These are phyloP conservation scores for Stegastes partitus DNA, from an alignment of 2,113 vertebrate genomes.

Conservation along the genomic window DNA sequence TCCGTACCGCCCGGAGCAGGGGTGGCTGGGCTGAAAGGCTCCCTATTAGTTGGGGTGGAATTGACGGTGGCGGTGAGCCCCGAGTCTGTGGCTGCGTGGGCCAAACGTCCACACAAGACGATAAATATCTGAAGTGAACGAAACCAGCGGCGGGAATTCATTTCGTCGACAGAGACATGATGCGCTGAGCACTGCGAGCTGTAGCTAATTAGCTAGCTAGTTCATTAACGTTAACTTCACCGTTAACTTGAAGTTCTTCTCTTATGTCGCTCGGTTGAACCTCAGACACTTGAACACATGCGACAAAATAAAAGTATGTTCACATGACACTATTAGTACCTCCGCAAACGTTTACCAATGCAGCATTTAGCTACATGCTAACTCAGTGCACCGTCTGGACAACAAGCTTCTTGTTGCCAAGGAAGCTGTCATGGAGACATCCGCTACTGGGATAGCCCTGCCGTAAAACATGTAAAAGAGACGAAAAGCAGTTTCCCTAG, in stretches of 20 bases:
- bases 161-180: slow-evolving; percentile 28
- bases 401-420: slow-evolving; percentile 63
- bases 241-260: background rate
- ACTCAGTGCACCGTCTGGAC: background rate
- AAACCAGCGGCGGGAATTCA: slow-evolving; percentile 45
- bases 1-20: slow-evolving; percentile 30
- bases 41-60: background rate
- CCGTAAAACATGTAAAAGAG: slow-evolving; percentile 56
- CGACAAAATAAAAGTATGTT: background rate
- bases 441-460: slow-evolving; percentile 43
- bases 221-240: background rate
- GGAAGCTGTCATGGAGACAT: slow-evolving; percentile 68
- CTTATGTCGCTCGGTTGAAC: background rate
- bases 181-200: background rate
- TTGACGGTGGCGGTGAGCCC: background rate
- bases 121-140: slow-evolving; percentile 13
- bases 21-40: slow-evolving; percentile 21
- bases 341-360: background rate
- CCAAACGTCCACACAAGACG: slow-evolving; percentile 29
- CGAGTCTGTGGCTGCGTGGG: slow-evolving; percentile 23
- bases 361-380: background rate
- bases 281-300: too few relatives aligned
- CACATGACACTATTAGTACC: background rate
- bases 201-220: background rate
- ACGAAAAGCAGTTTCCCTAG: background rate